Evolutionary conservation across 1,140 invertebrate species (phyloP).

Genomic region (Drosophila bocqueti): DNA sequence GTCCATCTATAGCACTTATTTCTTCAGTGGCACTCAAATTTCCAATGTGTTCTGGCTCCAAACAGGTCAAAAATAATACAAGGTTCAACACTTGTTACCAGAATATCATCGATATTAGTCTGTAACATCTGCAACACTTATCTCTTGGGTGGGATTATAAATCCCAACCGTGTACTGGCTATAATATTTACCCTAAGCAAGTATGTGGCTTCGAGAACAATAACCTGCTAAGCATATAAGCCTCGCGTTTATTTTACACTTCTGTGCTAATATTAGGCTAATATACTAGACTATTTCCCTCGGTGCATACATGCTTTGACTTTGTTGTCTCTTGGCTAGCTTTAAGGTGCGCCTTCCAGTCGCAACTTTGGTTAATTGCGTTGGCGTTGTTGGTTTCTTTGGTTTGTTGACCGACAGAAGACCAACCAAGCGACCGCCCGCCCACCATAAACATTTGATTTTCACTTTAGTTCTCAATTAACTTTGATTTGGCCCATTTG

Average conservation of each 20-base stretch:
- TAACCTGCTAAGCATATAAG: no score
- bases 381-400: conserved; percentile 49
- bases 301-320: conserved; percentile 19
- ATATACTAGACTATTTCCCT: neutral
- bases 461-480: conserved; percentile 83
- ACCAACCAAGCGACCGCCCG: conserved; percentile 31
- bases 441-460: conserved; percentile 72
- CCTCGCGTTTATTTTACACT: neutral
- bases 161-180: no score
- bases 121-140: no score
- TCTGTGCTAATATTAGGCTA: neutral
- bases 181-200: neutral
- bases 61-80: no score
- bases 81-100: no score
- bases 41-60: no score
- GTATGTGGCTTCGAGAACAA: neutral
- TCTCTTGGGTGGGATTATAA: no score
- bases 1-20: no score
- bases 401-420: conserved; percentile 28
- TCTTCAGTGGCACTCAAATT: no score
- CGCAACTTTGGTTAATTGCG: conserved; percentile 79
- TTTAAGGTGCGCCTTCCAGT: conserved; percentile 67
- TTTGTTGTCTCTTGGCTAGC: conserved; percentile 27
- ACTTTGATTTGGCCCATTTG: conserved; percentile 81
- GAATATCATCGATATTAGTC: no score